Conservation (phyloP, 1,140 invertebrate genomes). For the Delia radicum region DNA sequence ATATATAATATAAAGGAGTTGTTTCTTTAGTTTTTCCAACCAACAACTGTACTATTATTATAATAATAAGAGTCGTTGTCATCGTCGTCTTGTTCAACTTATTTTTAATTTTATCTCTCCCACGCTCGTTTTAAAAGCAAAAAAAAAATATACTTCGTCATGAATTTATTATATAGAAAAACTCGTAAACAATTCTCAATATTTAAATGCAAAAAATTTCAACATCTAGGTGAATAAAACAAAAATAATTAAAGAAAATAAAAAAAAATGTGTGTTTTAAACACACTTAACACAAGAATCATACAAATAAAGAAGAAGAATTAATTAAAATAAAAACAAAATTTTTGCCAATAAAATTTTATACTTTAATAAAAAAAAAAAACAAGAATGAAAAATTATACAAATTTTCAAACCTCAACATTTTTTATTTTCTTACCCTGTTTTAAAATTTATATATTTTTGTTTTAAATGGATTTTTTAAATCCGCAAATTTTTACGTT, state of each 20-base stretch:
- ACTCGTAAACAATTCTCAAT: neutral
- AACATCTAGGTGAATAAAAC: neutral
- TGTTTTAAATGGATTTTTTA: neutral
- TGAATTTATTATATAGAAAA: neutral
- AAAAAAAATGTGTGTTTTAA: neutral
- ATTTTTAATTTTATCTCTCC: neutral
- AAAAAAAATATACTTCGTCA: neutral
- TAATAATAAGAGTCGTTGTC: neutral
- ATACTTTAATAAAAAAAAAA: slow-evolving; percentile 15
- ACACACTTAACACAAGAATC: neutral
- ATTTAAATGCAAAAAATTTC: slow-evolving; percentile 17
- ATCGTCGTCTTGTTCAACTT: neutral
- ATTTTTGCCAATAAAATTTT: slow-evolving; percentile 21
- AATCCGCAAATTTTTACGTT: neutral
- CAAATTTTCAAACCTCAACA: neutral
- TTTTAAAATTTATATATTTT: neutral
- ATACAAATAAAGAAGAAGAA: neutral
- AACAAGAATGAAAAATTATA: neutral
- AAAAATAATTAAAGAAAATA: neutral
- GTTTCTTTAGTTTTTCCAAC: neutral
- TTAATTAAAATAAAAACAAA: slow-evolving; percentile 1
- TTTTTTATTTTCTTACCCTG: neutral
- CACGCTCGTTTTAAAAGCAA: too few relatives aligned
- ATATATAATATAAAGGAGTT: slow-evolving; percentile 8
- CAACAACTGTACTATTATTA: slow-evolving; percentile 1